Evolutionary conservation across 2,797 vertebrate genomes (phyloP).

Genomic region (Balearica regulorum): DNA sequence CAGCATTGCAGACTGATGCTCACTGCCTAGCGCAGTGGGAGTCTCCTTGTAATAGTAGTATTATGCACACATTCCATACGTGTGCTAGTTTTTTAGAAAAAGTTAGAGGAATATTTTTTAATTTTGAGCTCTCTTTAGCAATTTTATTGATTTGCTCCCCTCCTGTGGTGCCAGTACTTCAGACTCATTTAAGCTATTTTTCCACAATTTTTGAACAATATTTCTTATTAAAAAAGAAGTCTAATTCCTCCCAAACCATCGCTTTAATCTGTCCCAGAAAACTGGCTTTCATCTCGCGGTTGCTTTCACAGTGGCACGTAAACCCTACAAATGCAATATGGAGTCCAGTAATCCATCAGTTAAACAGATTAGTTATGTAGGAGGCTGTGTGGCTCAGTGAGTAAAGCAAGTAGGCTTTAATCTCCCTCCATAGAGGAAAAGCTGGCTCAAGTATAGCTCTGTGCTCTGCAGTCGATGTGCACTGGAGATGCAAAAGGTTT

Average conservation of each 20-base stretch:
- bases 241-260: constrained; percentile 1
- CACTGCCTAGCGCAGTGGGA: neutral
- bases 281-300: constrained; percentile 8
- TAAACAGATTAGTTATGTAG: constrained; percentile 19
- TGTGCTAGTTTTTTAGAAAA: neutral
- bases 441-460: neutral
- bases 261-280: neutral
- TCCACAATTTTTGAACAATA: neutral
- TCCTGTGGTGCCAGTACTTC: neutral
- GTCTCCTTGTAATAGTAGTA: too few relatives aligned
- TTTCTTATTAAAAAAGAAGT: neutral
- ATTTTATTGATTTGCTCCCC: neutral
- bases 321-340: neutral
- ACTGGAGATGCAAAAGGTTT: neutral
- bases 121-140: neutral
- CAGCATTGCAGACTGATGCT: neutral
- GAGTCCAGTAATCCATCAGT: constrained; percentile 33
- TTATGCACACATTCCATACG: neutral
- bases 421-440: neutral
- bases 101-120: neutral
- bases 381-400: neutral
- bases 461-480: neutral
- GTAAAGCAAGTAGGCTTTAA: neutral
- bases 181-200: neutral
- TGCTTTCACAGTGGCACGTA: neutral